Evolutionary conservation across 2,888 invertebrate species (phyloP).

Genomic region (Imbricaverruca yamaguchii): DNA sequence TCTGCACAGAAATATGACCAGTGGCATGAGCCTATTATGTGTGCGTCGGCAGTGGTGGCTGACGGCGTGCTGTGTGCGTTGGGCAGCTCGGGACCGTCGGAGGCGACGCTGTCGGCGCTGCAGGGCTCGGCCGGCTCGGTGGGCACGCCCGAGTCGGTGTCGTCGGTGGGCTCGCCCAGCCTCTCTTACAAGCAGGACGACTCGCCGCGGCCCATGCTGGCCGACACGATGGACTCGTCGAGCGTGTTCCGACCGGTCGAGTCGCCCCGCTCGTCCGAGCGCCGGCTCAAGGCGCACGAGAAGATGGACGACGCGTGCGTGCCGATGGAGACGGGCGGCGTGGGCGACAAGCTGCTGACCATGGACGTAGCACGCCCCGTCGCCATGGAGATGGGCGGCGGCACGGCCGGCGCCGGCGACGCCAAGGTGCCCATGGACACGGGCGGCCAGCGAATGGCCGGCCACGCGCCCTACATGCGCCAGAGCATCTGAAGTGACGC

Average conservation of each 20-base stretch:
- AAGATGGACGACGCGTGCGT: constrained; percentile 1
- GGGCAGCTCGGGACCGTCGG: not conserved
- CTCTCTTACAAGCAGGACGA: constrained; percentile 50
- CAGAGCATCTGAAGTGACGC: not conserved
- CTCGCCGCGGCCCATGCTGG: constrained; percentile 41
- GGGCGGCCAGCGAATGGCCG: not conserved
- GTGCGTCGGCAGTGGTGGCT: too few relatives aligned
- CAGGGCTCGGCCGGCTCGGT: constrained; percentile 50
- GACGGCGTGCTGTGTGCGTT: not conserved
- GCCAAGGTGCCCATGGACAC: constrained; percentile 6
- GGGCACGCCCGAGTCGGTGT: constrained; percentile 54
- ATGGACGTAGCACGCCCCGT: not conserved
- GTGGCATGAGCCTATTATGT: too few relatives aligned
- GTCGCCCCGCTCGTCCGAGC: constrained; percentile 68
- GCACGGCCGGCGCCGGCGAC: not conserved
- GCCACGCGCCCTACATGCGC: constrained; percentile 1
- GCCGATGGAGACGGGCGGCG: constrained; percentile 10
- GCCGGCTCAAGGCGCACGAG: constrained; percentile 47
- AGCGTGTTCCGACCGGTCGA: constrained; percentile 57
- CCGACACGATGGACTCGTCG: constrained; percentile 14
- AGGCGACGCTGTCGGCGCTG: not conserved
- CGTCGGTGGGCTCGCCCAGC: constrained; percentile 52
- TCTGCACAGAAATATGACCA: too few relatives aligned
- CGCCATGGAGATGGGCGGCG: constrained; percentile 15
- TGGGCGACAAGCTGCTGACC: not conserved